Conservation (phyloP, 2,113 vertebrate species). For the Nematolebias whitei region DNA sequence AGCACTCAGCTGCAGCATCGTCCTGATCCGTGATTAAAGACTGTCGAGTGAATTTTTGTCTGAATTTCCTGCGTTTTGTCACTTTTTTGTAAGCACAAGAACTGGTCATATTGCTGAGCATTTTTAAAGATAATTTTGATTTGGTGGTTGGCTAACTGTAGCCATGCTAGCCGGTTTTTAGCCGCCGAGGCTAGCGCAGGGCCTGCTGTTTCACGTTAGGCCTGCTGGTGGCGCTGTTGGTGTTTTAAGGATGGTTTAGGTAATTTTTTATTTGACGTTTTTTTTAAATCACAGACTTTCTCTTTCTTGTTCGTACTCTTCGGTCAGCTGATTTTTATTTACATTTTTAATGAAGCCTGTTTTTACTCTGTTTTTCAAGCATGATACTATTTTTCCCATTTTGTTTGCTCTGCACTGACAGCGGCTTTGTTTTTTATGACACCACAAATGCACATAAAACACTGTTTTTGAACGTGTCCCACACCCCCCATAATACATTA, state of each 20-base stretch:
- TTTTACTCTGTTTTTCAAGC: neutral
- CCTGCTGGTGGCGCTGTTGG: slow-evolving; percentile 60
- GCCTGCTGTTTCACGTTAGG: slow-evolving; percentile 40
- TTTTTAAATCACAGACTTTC: slow-evolving; percentile 21
- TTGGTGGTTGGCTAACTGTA: slow-evolving; percentile 54
- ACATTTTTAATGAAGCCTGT: slow-evolving; percentile 13
- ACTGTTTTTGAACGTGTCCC: slow-evolving; percentile 48
- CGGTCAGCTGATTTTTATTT: slow-evolving; percentile 29
- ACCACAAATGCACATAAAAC: slow-evolving; percentile 51
- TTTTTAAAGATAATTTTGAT: slow-evolving; percentile 42
- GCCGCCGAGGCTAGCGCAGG: slow-evolving; percentile 35
- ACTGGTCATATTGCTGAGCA: slow-evolving; percentile 36
- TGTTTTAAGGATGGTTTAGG: slow-evolving; percentile 56
- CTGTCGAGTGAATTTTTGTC: slow-evolving; percentile 10
- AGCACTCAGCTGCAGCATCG: slow-evolving; percentile 20
- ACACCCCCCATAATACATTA: slow-evolving; percentile 52
- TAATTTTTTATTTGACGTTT: slow-evolving; percentile 36
- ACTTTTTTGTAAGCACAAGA: slow-evolving; percentile 48
- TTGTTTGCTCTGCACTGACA: slow-evolving; percentile 33
- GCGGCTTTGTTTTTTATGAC: slow-evolving; percentile 32
- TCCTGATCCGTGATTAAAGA: slow-evolving; percentile 13
- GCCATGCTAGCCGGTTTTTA: slow-evolving; percentile 51
- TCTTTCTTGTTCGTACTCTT: slow-evolving; percentile 20
- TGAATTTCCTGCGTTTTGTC: slow-evolving; percentile 46
- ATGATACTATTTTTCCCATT: slow-evolving; percentile 27